A percentile compares a stretch with the other conserved stretches of the same genome.
Evolutionary conservation across 2,888 invertebrate genomes (phyloP).

Genomic region (Theretra japonica): DNA sequence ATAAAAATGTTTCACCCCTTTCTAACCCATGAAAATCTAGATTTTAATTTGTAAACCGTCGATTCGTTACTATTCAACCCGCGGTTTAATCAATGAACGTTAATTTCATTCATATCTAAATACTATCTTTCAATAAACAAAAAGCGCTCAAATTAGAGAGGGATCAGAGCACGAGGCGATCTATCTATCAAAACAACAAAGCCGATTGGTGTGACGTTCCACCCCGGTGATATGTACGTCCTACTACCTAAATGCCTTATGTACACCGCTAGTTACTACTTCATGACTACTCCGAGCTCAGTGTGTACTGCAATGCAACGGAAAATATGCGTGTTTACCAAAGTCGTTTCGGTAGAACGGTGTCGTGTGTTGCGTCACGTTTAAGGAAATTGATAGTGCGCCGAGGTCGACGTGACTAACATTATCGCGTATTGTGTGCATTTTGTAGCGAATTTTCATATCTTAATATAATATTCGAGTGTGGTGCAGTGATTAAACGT

Average conservation of each 20-base stretch:
- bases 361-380: constrained; percentile 84
- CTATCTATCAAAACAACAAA: constrained; percentile 84
- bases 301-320: constrained; percentile 85
- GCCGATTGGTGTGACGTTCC: constrained; percentile 85
- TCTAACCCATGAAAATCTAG: constrained; percentile 7
- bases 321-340: constrained; percentile 86
- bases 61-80: background rate
- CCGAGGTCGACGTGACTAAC: constrained; percentile 83
- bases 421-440: constrained; percentile 74
- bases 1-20: background rate
- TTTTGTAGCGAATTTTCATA: constrained; percentile 61
- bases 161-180: constrained; percentile 80
- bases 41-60: background rate
- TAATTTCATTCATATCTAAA: constrained; percentile 37
- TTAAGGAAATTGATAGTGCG: constrained; percentile 84
- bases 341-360: constrained; percentile 85
- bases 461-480: constrained; percentile 57
- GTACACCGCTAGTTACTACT: constrained; percentile 85
- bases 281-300: constrained; percentile 85
- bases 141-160: constrained; percentile 68
- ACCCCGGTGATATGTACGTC: constrained; percentile 85
- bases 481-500: constrained; percentile 64
- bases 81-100: constrained; percentile 43
- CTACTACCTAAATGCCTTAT: constrained; percentile 85
- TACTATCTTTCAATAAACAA: constrained; percentile 50